Evolutionary conservation across 2,113 vertebrate species (phyloP).

Genomic region (Aptenodytes forsteri): DNA sequence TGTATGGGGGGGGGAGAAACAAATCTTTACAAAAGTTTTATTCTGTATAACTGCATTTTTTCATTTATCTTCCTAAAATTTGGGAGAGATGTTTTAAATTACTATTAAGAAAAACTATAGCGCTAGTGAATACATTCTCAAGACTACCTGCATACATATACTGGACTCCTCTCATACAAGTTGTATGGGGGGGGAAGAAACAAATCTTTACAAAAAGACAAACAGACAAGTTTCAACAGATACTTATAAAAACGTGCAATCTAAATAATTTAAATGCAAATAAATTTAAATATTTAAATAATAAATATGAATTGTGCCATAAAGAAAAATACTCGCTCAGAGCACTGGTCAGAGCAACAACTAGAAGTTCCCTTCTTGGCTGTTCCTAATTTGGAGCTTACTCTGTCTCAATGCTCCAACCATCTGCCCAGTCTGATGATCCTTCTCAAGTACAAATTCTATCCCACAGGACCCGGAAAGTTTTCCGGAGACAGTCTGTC

Average conservation of each 20-base stretch:
- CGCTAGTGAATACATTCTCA: background rate
- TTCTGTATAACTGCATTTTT: background rate
- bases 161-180: background rate
- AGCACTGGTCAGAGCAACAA: background rate
- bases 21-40: background rate
- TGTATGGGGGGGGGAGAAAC: rapidly evolving
- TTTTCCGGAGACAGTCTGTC: background rate
- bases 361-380: background rate
- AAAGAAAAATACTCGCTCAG: background rate
- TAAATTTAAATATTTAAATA: background rate
- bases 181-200: rapidly evolving
- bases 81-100: background rate
- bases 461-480: background rate
- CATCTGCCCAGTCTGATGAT: background rate
- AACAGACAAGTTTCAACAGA: background rate
- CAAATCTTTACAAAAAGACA: background rate
- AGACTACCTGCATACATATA: background rate
- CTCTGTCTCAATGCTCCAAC: background rate
- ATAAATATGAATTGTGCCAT: background rate
- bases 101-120: background rate
- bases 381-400: background rate
- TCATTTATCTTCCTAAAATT: background rate
- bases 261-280: background rate
- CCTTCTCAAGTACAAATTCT: background rate
- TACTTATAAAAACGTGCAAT: background rate